These are phyloP conservation scores for Pollachius pollachius DNA, from an alignment of 2,113 vertebrate species.

Conservation along the genomic window DNA sequence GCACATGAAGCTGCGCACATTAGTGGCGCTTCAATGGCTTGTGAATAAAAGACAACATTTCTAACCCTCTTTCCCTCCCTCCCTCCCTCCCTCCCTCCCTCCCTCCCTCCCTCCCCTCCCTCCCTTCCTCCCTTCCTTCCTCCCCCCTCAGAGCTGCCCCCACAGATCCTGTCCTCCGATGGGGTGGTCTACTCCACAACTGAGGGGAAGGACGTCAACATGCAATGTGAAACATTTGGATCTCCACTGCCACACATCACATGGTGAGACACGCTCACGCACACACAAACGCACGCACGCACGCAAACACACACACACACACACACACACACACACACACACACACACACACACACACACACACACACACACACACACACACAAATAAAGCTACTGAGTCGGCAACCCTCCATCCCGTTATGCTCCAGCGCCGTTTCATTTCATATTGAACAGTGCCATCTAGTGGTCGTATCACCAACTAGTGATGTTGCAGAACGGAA, in stretches of 20 bases:
- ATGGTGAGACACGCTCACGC: constrained; percentile 72
- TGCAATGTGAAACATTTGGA: constrained; percentile 81
- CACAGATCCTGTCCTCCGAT: constrained; percentile 80
- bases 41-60: background rate
- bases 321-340: constrained; percentile 2
- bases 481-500: background rate
- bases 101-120: background rate
- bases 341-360: background rate
- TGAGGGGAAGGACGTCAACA: constrained; percentile 53
- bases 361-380: background rate
- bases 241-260: constrained; percentile 76
- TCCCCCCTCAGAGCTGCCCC: constrained; percentile 74
- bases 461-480: background rate
- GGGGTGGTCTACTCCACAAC: constrained; percentile 64
- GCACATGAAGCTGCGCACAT: background rate
- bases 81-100: background rate
- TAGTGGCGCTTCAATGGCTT: background rate
- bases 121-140: background rate
- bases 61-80: background rate
- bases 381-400: background rate
- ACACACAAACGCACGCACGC: background rate
- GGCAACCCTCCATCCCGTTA: too few species aligned
- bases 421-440: too few species aligned
- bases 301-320: constrained; percentile 3
- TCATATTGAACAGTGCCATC: background rate